Conservation (phyloP, 2,797 vertebrate genomes). For the Perodicticus potto region DNA sequence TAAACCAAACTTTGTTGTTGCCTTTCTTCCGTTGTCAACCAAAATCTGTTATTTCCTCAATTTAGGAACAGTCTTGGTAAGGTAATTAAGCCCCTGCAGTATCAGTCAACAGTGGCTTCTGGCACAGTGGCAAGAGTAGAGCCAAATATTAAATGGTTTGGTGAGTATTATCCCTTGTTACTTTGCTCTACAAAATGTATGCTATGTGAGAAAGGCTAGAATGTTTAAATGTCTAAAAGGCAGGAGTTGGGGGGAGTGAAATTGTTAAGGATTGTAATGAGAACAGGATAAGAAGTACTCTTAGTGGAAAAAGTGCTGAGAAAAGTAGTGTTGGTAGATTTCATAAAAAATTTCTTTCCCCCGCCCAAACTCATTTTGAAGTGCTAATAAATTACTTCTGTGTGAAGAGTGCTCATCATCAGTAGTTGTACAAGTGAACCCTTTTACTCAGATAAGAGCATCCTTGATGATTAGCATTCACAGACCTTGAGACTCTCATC, state of each 20-base stretch:
- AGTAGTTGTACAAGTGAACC: not conserved
- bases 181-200: not conserved
- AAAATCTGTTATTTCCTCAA: slow-evolving; percentile 64
- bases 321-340: not conserved
- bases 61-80: slow-evolving; percentile 94
- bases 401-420: not conserved
- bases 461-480: not conserved
- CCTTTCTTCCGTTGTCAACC: slow-evolving; percentile 63
- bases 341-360: not conserved
- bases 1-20: slow-evolving; percentile 56
- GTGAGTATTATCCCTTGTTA: slow-evolving; percentile 88
- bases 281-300: not conserved
- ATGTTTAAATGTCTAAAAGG: not conserved
- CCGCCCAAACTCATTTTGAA: not conserved
- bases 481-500: not conserved
- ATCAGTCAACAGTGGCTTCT: slow-evolving; percentile 94
- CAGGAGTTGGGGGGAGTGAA: not conserved
- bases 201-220: not conserved
- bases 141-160: slow-evolving; percentile 99
- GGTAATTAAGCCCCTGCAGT: slow-evolving; percentile 95
- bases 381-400: not conserved
- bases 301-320: not conserved
- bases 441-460: not conserved
- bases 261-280: not conserved
- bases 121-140: slow-evolving; percentile 98